These are phyloP conservation scores for Drosophila lacertosa DNA, from an alignment of 1,140 invertebrate genomes.

Conservation along the genomic window DNA sequence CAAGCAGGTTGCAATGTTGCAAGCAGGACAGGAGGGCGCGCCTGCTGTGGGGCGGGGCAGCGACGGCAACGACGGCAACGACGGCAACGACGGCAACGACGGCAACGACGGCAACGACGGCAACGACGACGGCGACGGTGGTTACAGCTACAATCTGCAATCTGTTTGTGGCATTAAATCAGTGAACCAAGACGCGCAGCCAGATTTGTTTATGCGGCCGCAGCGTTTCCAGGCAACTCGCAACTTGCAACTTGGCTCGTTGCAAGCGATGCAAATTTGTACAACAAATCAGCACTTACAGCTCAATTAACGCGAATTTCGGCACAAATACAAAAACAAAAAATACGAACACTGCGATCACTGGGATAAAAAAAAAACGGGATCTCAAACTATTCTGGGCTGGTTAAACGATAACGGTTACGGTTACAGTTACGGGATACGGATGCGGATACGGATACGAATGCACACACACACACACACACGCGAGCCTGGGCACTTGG, in stretches of 20 bases:
- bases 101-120: not conserved
- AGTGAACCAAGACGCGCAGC: constrained; percentile 78
- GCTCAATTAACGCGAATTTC: constrained; percentile 70
- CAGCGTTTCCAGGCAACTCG: constrained; percentile 10
- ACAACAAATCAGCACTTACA: constrained; percentile 72
- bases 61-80: no score
- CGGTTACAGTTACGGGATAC: not conserved
- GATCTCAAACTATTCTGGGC: constrained; percentile 22
- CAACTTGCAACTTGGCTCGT: constrained; percentile 19
- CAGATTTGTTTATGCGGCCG: constrained; percentile 75
- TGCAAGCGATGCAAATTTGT: constrained; percentile 69
- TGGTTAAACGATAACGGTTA: not conserved
- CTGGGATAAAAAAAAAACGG: not conserved
- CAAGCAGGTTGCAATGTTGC: constrained; percentile 50
- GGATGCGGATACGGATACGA: not conserved
- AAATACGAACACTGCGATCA: constrained; percentile 10
- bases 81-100: not conserved
- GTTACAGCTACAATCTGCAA: constrained; percentile 72
- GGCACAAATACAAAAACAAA: constrained; percentile 6
- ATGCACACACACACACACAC: constrained; percentile 4
- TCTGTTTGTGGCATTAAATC: constrained; percentile 82
- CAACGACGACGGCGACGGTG: constrained; percentile 18
- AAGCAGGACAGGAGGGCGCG: constrained; percentile 22
- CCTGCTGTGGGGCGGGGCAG: constrained; percentile 45
- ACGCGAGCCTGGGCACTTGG: not conserved